phyloP scores from a whole-genome alignment of 2,113 vertebrate genomes.

The Macroglossus sobrinus region DNA sequence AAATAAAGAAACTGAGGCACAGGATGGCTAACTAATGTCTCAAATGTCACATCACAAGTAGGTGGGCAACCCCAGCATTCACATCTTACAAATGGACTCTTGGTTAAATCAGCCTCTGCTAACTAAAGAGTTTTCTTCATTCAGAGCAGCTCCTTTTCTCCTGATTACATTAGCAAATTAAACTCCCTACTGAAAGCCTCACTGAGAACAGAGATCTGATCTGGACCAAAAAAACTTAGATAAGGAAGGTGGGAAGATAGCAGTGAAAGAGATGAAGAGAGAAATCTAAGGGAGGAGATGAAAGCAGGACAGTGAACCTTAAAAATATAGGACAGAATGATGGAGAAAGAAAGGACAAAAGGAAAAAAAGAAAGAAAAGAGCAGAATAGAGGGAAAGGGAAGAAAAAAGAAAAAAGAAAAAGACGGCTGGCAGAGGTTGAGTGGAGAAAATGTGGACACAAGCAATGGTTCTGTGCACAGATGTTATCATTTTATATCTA shows the following conservation, averaged over 20 bases:
- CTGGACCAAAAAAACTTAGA: background rate
- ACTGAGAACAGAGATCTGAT: background rate
- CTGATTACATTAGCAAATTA: background rate
- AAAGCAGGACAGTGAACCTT: background rate
- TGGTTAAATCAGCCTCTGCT: background rate
- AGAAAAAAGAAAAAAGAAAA: background rate
- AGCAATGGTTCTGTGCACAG: background rate
- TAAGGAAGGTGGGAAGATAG: background rate
- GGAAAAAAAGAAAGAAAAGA: background rate
- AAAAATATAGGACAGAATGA: background rate
- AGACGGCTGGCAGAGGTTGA: background rate
- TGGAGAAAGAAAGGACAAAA: background rate
- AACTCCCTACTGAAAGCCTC: background rate
- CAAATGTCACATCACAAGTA: background rate
- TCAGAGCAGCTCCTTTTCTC: background rate
- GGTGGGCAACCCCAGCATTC: background rate
- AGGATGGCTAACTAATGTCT: background rate
- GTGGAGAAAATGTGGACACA: background rate
- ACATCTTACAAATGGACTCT: background rate
- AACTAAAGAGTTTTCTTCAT: background rate
- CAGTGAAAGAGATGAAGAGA: background rate
- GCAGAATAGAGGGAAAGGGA: background rate
- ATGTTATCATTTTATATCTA: background rate
- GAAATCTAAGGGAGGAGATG: background rate
- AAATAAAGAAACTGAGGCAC: background rate